Conservation (phyloP, 2,113 vertebrate genomes). For the pig (Sus scrofa) region T2T-Sscrofa CM000823.6:47205001-47205500, state of each 20-base stretch:
- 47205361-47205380: neutral
- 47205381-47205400: neutral
- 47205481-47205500: neutral
- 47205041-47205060: neutral
- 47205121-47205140: neutral
- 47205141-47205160: conserved; percentile 22
- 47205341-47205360: neutral
- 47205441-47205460: conserved; percentile 16
- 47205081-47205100: conserved; percentile 49
- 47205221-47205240: conserved; percentile 17
- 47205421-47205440: neutral
- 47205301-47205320: neutral
- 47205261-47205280: neutral
- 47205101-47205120: neutral
- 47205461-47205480: conserved; percentile 40
- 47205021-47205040: neutral
- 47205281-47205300: neutral
- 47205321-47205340: neutral
- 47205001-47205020: neutral
- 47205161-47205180: neutral
- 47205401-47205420: neutral
- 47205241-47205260: neutral
- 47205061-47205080: neutral
- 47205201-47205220: conserved; percentile 32
- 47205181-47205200: neutral